Conservation (phyloP, 2,113 vertebrate genomes). For the Microcebus murinus region DNA sequence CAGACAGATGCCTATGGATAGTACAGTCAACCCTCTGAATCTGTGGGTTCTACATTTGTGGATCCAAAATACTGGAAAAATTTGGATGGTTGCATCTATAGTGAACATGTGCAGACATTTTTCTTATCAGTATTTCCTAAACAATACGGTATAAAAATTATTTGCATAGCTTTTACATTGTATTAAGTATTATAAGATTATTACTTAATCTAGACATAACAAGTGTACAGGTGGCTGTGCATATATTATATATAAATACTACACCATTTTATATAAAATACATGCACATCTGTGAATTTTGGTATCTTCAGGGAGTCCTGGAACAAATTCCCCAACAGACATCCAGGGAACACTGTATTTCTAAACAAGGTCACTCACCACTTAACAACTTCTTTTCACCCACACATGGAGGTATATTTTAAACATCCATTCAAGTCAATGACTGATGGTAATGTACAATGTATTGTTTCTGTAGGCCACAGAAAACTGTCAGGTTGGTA, state of each 20-base stretch:
- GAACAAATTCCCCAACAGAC: neutral
- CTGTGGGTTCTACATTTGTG: neutral
- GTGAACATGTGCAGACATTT: neutral
- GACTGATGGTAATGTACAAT: neutral
- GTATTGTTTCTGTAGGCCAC: neutral
- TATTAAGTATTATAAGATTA: neutral
- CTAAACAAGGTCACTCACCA: neutral
- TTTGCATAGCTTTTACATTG: neutral
- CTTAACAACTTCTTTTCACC: neutral
- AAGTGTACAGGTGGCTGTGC: neutral
- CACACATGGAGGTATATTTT: neutral
- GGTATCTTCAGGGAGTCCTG: neutral
- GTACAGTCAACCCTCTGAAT: neutral
- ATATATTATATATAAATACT: neutral
- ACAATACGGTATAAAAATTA: neutral
- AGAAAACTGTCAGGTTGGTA: neutral
- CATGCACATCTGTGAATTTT: neutral
- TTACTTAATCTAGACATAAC: neutral
- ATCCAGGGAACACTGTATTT: neutral
- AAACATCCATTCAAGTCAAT: neutral
- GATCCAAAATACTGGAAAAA: neutral
- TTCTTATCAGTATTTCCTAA: neutral
- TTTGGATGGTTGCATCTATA: neutral
- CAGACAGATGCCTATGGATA: neutral
- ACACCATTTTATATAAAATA: neutral